Evolutionary conservation across 2,113 vertebrate genomes (phyloP), one percentile per base, ranked within the genome.

Genomic region (Microcebus ravelobensis): DNA sequence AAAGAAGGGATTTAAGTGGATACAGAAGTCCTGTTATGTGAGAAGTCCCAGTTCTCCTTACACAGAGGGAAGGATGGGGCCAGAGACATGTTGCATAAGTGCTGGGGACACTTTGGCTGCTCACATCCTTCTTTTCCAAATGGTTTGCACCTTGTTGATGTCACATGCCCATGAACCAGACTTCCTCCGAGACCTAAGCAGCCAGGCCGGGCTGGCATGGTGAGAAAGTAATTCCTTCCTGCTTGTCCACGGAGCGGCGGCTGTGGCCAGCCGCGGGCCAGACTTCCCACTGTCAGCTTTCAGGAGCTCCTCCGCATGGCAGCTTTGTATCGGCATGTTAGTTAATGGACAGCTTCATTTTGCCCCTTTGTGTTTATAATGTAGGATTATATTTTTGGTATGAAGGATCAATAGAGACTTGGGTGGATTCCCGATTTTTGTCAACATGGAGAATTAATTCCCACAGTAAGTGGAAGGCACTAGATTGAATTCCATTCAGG

Each of bases 361-460:
- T 91, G 93, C 97, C 90, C 85, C 73, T 87, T 71, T 61, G 61
- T 94, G 52, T 98, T 91, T 96, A 91, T 95, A 36, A 23, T 25
- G 73, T 0, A 2, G 83, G 87, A 42, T 96, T 92, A 65, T 97
- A 81, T 95, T 96, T 76, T 5, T 45, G 76, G 79, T 57, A 73
- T 90, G 67, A 92, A 95, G 92, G 96, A 91, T 96, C 94, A 81
- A 87, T 77, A 95, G 96, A 95, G 97, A 92, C 92, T 95, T 76
- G 0, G 95, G 91, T 67, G 63, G 68, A 95, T 96, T 98, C 96
- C 96, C 92, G 93, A 70, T 0, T 77, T 95, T 77, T 80, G 74
- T 97, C 87, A 90, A 13, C 7, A 2, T 73, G 59, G 65, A 84
- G 59, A 91, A 87, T 81, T 65, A 34, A 39, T 87, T 65, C 74